Conservation (phyloP, 1,140 invertebrate genomes). For the Eurosta solidaginis region DNA sequence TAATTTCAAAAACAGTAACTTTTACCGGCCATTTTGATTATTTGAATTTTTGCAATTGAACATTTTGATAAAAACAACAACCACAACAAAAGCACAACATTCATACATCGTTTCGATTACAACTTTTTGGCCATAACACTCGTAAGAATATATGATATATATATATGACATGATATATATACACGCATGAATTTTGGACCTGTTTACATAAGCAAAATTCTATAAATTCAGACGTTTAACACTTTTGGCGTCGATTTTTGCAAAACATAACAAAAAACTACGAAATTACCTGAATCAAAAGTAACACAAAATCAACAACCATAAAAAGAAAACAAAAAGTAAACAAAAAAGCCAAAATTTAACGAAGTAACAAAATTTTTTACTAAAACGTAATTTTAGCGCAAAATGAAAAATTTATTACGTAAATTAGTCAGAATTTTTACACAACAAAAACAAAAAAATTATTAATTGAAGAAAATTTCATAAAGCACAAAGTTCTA, state of each 20-base stretch:
- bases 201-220: conserved; percentile 38
- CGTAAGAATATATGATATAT: background rate
- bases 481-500: background rate
- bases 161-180: background rate
- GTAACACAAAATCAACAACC: conserved; percentile 29
- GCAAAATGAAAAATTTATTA: background rate
- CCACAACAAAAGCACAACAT: too few relatives aligned
- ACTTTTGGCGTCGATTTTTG: conserved; percentile 42
- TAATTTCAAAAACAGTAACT: conserved; percentile 28
- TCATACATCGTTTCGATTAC: conserved; percentile 16
- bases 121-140: background rate
- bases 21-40: conserved; percentile 33
- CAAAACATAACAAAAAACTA: too few relatives aligned
- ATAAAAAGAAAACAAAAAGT: conserved; percentile 41
- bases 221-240: conserved; percentile 56
- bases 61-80: too few relatives aligned
- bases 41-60: conserved; percentile 13
- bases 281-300: conserved; percentile 55
- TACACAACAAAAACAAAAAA: background rate
- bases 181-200: conserved; percentile 38
- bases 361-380: conserved; percentile 20
- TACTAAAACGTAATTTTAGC: conserved; percentile 21
- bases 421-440: conserved; percentile 5
- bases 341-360: conserved; percentile 4
- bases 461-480: background rate